These are phyloP conservation scores for Philaenus spumarius DNA, from an alignment of 1,140 invertebrate genomes.

Conservation along the genomic window DNA sequence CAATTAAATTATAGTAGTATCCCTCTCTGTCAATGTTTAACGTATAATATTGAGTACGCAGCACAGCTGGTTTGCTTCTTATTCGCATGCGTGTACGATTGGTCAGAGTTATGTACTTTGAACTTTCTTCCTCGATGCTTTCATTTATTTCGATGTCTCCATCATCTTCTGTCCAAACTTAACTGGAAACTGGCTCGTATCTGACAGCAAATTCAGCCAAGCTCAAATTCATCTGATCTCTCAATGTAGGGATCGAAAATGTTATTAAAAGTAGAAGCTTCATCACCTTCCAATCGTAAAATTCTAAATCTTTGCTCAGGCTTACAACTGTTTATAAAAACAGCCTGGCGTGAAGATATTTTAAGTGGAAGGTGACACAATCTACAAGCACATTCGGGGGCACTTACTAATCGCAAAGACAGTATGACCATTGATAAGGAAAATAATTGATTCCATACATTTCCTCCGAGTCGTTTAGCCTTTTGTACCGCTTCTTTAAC, in stretches of 20 bases:
- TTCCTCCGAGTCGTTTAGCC: constrained; percentile 28
- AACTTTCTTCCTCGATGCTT: no score
- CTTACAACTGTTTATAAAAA: constrained; percentile 36
- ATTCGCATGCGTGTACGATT: constrained; percentile 12
- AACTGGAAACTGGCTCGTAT: constrained; percentile 25
- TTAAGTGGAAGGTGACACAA: constrained; percentile 34
- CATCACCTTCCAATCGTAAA: constrained; percentile 29
- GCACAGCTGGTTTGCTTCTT: background rate
- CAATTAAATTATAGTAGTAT: no score
- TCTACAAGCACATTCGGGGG: constrained; percentile 34
- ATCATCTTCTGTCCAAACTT: no score
- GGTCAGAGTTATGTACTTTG: no score
- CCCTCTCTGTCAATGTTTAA: no score
- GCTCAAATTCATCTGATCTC: constrained; percentile 31
- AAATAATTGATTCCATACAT: constrained; percentile 33
- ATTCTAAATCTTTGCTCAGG: constrained; percentile 29
- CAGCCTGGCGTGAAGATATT: constrained; percentile 30
- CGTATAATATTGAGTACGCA: background rate
- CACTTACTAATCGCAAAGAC: constrained; percentile 32
- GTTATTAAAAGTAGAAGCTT: constrained; percentile 31
- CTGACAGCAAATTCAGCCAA: constrained; percentile 36
- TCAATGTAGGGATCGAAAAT: constrained; percentile 39
- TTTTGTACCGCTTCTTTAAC: constrained; percentile 30
- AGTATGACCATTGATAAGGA: constrained; percentile 18
- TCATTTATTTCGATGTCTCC: no score